phyloP scores from a whole-genome alignment of 2,113 vertebrate genomes.

The Charadrius vociferus region DNA sequence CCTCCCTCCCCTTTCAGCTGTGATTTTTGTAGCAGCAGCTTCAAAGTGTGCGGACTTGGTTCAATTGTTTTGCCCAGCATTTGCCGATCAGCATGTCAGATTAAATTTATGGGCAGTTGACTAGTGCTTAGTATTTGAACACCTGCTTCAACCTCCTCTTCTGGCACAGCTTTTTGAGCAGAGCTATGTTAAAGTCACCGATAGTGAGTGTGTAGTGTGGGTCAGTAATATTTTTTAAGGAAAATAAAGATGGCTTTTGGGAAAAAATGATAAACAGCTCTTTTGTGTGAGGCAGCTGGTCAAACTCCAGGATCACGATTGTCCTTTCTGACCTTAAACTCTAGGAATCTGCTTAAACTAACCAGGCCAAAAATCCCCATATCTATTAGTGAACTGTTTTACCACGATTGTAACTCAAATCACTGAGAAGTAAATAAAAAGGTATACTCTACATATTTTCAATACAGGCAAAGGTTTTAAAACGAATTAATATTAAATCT shows the following conservation, averaged over 20 bases:
- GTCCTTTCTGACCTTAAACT: constrained; percentile 17
- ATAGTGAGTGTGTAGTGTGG: background rate
- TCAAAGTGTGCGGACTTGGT: constrained; percentile 10
- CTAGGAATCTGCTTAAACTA: background rate
- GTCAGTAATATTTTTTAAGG: background rate
- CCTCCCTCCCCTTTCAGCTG: background rate
- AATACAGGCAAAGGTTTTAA: background rate
- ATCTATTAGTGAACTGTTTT: background rate
- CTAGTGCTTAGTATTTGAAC: constrained; percentile 33
- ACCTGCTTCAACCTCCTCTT: constrained; percentile 20
- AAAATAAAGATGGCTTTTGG: background rate
- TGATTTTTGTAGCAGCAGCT: constrained; percentile 41
- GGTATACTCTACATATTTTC: background rate
- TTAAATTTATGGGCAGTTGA: constrained; percentile 29
- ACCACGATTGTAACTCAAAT: background rate
- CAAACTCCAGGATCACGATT: background rate
- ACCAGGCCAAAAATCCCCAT: background rate
- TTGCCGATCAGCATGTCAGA: background rate
- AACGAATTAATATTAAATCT: background rate
- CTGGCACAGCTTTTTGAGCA: background rate
- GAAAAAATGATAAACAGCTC: background rate
- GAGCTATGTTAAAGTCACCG: background rate
- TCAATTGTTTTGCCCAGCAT: constrained; percentile 46
- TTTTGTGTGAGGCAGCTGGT: background rate
- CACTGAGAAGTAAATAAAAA: background rate